These are phyloP conservation scores for Henricia sp. DNA, from an alignment of 53 echinoderm and acorn worm species.

Conservation along the genomic window DNA sequence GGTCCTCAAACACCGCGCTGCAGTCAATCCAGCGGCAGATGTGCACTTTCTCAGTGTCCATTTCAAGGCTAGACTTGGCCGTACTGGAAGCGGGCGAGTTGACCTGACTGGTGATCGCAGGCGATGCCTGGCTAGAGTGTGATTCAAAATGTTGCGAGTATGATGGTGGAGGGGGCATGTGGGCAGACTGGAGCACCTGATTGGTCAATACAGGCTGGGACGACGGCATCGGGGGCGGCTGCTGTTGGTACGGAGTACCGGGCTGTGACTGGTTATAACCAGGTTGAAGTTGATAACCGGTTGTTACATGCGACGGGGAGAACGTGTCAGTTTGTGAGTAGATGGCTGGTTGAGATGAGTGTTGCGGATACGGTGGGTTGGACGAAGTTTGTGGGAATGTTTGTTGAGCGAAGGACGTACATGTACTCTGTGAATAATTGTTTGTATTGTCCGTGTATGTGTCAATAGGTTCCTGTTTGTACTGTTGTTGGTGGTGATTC, in stretches of 20 bases:
- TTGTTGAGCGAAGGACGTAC: constrained; percentile 55
- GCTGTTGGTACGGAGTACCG: constrained; percentile 47
- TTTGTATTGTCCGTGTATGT: constrained; percentile 24
- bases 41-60: constrained; percentile 64
- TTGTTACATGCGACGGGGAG: constrained; percentile 58
- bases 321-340: constrained; percentile 51
- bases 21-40: constrained; percentile 98
- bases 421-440: constrained; percentile 44
- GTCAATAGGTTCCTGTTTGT: constrained; percentile 91
- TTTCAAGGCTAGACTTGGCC: constrained; percentile 65
- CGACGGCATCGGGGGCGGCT: constrained; percentile 24
- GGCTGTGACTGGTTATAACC: constrained; percentile 55
- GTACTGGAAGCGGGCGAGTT: constrained; percentile 67
- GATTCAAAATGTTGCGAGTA: constrained; percentile 93
- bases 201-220: constrained; percentile 26
- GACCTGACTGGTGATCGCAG: constrained; percentile 68
- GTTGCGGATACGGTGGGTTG: constrained; percentile 58
- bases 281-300: constrained; percentile 42
- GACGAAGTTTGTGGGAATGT: constrained; percentile 66
- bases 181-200: constrained; percentile 58
- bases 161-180: constrained; percentile 96
- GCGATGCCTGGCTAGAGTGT: constrained; percentile 72
- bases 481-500: constrained; percentile 63
- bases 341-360: constrained; percentile 58
- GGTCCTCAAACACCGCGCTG: constrained; percentile 91